Percentiles rank a stretch among this genome's conserved stretches.
Evolutionary conservation across 2,113 vertebrate genomes (phyloP).

Genomic region (Ibidorhyncha struthersii): DNA sequence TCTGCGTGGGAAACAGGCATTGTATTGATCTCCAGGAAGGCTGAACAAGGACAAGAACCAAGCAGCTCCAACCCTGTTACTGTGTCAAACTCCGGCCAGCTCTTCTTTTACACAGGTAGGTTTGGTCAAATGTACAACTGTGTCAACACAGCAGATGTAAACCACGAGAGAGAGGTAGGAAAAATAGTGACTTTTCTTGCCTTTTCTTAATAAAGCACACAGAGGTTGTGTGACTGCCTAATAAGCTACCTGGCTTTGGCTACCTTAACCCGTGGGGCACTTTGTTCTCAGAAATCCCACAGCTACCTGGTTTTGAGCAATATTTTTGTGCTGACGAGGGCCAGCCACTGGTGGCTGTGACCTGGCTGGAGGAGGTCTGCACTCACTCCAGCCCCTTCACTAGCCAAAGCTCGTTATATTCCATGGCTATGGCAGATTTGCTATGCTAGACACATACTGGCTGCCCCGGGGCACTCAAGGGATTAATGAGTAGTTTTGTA

Average conservation of each 20-base stretch:
- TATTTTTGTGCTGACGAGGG: not conserved
- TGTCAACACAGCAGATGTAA: not conserved
- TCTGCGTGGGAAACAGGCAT: not conserved
- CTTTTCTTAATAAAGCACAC: not conserved
- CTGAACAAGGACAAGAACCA: not conserved
- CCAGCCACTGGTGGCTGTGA: not conserved
- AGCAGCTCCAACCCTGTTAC: not conserved
- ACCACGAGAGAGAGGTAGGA: not conserved
- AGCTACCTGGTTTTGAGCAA: not conserved
- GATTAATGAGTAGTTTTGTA: conserved; percentile 70
- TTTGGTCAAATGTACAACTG: not conserved
- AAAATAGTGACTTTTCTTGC: not conserved
- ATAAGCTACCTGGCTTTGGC: not conserved
- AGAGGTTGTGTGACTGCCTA: not conserved
- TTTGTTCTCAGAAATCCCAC: not conserved
- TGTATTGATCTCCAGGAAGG: not conserved
- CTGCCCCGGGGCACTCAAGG: conserved; percentile 48
- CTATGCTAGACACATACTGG: not conserved
- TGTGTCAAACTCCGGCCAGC: not conserved
- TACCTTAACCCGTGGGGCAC: not conserved
- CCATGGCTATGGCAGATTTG: not conserved
- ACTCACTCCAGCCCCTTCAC: not conserved
- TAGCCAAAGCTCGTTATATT: not conserved
- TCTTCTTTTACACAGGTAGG: not conserved
- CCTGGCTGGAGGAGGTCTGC: not conserved